Conservation (phyloP, 2,888 invertebrate genomes). For the Synergus laeviventris region DNA sequence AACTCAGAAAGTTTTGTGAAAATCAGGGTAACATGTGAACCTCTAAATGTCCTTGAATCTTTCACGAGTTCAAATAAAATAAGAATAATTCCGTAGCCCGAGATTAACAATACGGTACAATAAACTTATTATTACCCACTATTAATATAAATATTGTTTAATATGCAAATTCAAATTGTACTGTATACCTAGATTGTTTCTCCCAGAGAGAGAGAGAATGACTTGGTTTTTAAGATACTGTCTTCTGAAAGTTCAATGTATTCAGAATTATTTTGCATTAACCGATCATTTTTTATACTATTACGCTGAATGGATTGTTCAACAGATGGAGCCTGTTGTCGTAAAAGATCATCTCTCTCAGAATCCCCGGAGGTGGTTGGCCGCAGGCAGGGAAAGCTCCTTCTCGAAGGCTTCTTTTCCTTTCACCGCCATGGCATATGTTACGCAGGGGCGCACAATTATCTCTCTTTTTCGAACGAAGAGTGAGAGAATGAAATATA, state of each 20-base stretch:
- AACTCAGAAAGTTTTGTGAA: not conserved
- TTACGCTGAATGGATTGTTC: not conserved
- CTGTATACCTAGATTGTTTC: too few species aligned
- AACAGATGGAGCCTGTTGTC: conserved; percentile 41
- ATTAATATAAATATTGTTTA: too few species aligned
- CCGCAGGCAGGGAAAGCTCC: conserved; percentile 49
- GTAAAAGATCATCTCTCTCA: not conserved
- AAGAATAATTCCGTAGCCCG: too few species aligned
- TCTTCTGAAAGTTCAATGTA: not conserved
- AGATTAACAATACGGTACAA: too few species aligned
- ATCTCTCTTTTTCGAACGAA: conserved; percentile 61
- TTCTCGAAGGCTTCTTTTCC: conserved; percentile 50
- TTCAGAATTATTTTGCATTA: not conserved
- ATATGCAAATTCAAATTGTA: too few species aligned
- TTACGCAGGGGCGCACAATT: conserved; percentile 60
- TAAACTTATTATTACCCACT: too few species aligned
- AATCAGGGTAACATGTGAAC: not conserved
- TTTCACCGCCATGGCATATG: conserved; percentile 62
- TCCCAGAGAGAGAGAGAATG: too few species aligned
- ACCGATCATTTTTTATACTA: not conserved
- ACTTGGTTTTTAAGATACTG: too few species aligned
- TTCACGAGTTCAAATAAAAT: too few species aligned
- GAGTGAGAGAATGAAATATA: conserved; percentile 63
- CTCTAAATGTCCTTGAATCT: not conserved
- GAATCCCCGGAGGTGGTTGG: conserved; percentile 39